A percentile compares a stretch with the other conserved stretches of the same genome.
These are phyloP conservation scores for Nephrotoma guestfalica DNA, from an alignment of 2,888 invertebrate genomes.

Conservation along the genomic window DNA sequence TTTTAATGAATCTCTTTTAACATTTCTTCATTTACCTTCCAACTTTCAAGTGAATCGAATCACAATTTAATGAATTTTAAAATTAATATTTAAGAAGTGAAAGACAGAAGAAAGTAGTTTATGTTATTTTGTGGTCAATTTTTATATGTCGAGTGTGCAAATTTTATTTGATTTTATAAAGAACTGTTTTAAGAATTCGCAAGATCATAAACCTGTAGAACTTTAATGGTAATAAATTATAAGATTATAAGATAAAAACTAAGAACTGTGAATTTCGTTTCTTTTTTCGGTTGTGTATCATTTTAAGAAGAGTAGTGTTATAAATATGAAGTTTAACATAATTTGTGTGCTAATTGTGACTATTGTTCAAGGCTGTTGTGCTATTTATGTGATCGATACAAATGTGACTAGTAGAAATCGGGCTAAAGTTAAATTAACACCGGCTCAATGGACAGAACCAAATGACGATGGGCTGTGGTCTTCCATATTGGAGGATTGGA, in stretches of 20 bases:
- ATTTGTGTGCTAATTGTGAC: neutral
- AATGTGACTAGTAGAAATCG: slow-evolving; percentile 1
- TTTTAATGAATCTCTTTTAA: neutral
- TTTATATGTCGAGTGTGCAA: neutral
- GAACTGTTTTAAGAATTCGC: neutral
- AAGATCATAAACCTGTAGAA: neutral
- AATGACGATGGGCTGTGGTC: slow-evolving; percentile 41
- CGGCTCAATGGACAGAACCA: slow-evolving; percentile 13
- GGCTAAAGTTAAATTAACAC: slow-evolving; percentile 1
- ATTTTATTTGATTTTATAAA: neutral
- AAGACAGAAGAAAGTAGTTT: neutral
- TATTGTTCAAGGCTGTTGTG: neutral
- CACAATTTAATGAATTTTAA: neutral
- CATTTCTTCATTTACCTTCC: neutral
- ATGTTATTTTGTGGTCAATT: neutral
- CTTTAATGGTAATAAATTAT: neutral
- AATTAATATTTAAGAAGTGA: neutral
- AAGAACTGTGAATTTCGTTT: neutral
- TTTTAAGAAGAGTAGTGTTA: neutral
- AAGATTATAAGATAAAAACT: neutral
- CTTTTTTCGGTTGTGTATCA: neutral
- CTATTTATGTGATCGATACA: neutral
- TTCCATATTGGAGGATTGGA: slow-evolving; percentile 48
- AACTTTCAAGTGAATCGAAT: neutral
- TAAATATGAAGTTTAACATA: neutral